These are phyloP conservation scores for Petaurus breviceps DNA, from an alignment of 2,113 vertebrate genomes.

Conservation along the genomic window DNA sequence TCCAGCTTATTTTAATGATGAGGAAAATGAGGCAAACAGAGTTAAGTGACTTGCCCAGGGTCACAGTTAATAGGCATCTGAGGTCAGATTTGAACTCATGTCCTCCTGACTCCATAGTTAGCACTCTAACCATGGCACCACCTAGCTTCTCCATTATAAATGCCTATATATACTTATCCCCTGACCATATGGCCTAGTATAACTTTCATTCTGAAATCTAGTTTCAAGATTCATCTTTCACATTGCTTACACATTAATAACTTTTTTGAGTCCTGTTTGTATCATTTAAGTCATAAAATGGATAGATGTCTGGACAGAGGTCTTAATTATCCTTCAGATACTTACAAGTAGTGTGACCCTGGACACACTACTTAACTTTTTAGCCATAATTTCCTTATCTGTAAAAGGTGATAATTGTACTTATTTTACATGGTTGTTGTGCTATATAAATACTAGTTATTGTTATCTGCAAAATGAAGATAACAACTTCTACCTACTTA, in stretches of 20 bases:
- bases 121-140: neutral
- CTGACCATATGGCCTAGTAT: neutral
- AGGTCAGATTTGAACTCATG: neutral
- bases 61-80: too few species aligned
- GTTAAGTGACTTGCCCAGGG: neutral
- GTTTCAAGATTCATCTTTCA: neutral
- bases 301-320: neutral
- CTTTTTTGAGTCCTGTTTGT: neutral
- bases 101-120: neutral
- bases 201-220: neutral
- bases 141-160: neutral
- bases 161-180: neutral
- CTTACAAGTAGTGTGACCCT: neutral
- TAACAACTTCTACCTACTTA: neutral
- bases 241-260: neutral
- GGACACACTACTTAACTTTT: neutral
- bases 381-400: neutral
- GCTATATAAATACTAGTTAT: neutral
- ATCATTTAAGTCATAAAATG: neutral
- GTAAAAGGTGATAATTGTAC: neutral
- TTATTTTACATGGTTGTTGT: neutral
- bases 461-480: neutral
- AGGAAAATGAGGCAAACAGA: neutral
- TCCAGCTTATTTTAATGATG: neutral
- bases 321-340: neutral